Evolutionary conservation across 2,113 vertebrate genomes (phyloP), one percentile per base, ranked within the genome.

Genomic region (Grammomys surdaster): DNA sequence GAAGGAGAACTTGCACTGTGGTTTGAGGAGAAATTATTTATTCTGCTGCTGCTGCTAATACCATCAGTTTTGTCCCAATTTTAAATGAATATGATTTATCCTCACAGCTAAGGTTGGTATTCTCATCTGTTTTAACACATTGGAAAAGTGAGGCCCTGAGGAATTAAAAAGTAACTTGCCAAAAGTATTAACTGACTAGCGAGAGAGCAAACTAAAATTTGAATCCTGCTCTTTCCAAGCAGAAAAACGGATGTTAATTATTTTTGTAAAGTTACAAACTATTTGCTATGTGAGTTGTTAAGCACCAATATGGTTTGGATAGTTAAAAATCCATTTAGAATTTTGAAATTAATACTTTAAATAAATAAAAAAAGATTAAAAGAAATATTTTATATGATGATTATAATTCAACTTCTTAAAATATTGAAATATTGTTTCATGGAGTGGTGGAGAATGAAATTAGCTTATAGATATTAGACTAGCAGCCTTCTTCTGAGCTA

Each of bases 91-190:
- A 5, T 88, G 36, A 81, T 86, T 96, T 85, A 92, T 81, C 65
- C 91, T 88, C 13, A 73, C 48, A 90, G 91, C 46, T 51, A 56
- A 82, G 31, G 12, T 86, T 56, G 58, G 80, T 73, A 89, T 86
- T 88, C 46, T 89, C 46, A 72, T 82, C 43, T 89, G n/a, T 92
- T 89, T 96, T 90, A 90, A 93, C 56, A 95, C 36, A 58, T 43
- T 72, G 77, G 33, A 88, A 69, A 96, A 92, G 1, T 11, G 63
- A 97, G 24, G 4, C 75, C 75, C 58, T 65, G 46, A 88, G 81
- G 82, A 90, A 88, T 85, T 85, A 43, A 94, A 91, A 65, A 95
- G 31, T 67, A 76, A 94, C 5, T 81, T 94, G 11, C 60, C 46
- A 76, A 56, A 19, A 69, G 17, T 84, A 65, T 93, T 82, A 89